Conservation (phyloP, 2,797 vertebrate species). For the Tenualosa thibaudeaui region DNA sequence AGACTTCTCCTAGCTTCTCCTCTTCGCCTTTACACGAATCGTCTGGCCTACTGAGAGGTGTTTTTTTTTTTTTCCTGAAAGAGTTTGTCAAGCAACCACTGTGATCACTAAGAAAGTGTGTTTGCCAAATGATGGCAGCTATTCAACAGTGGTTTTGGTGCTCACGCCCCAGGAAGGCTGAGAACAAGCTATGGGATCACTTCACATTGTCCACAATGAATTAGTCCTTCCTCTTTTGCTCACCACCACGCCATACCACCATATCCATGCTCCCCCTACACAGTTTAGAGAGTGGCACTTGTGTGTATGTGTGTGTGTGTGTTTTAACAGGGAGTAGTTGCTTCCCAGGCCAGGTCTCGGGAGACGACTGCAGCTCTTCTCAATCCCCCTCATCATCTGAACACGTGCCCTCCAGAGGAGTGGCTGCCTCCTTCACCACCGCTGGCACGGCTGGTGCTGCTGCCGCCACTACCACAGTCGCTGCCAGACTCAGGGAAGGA, state of each 20-base stretch:
- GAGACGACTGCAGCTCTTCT: conserved; percentile 84
- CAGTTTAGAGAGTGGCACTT: conserved; percentile 75
- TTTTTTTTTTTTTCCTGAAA: neutral
- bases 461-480: conserved; percentile 54
- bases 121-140: neutral
- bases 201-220: conserved; percentile 67
- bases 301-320: neutral
- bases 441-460: conserved; percentile 50
- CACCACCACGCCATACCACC: conserved; percentile 68
- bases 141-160: neutral
- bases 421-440: conserved; percentile 55
- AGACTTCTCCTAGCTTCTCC: neutral
- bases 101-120: neutral
- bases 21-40: neutral
- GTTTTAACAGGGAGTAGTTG: neutral
- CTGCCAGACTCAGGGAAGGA: conserved; percentile 74
- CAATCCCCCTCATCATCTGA: conserved; percentile 92
- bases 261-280: conserved; percentile 61
- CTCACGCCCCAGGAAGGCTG: conserved; percentile 69
- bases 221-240: neutral
- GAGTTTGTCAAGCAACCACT: neutral
- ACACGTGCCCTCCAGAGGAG: conserved; percentile 94
- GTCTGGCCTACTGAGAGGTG: neutral
- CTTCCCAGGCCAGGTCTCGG: conserved; percentile 74
- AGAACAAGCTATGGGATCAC: conserved; percentile 67